Percentiles rank a stretch among this genome's conserved stretches.
These are phyloP conservation scores for Hesperophylax magnus DNA, from an alignment of 1,140 invertebrate genomes.

Conservation along the genomic window DNA sequence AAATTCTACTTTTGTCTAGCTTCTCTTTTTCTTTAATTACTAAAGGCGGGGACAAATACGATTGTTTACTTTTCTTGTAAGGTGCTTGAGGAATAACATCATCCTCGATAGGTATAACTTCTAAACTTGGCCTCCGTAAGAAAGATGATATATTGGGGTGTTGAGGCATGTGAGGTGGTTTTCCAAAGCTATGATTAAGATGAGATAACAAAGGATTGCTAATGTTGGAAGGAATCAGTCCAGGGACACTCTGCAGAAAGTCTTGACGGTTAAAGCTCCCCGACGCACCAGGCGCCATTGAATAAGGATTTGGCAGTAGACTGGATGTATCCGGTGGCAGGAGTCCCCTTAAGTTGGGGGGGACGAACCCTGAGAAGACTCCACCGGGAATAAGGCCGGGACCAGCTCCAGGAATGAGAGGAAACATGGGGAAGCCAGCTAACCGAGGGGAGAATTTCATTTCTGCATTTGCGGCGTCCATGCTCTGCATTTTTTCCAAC, in stretches of 20 bases:
- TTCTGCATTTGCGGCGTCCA: constrained; percentile 69
- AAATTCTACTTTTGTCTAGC: constrained; percentile 67
- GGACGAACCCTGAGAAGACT: constrained; percentile 64
- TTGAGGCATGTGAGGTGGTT: constrained; percentile 70
- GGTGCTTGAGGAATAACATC: constrained; percentile 60
- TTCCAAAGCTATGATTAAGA: constrained; percentile 66
- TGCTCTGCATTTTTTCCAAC: constrained; percentile 61
- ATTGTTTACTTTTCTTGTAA: constrained; percentile 64
- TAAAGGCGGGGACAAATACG: constrained; percentile 57
- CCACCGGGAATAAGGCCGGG: constrained; percentile 68
- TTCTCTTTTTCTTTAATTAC: constrained; percentile 64
- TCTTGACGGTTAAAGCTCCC: constrained; percentile 64
- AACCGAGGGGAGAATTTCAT: constrained; percentile 11
- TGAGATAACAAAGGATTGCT: constrained; percentile 61
- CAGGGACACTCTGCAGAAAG: constrained; percentile 69
- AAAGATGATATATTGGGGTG: constrained; percentile 62
- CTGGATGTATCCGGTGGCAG: constrained; percentile 62
- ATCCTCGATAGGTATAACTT: constrained; percentile 69
- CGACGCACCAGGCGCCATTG: constrained; percentile 64
- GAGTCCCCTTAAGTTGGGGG: constrained; percentile 65
- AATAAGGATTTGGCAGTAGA: constrained; percentile 67
- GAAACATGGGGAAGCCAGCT: constrained; percentile 70
- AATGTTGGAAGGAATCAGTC: constrained; percentile 64
- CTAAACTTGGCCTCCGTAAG: constrained; percentile 66
- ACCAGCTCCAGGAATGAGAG: constrained; percentile 68